Base-by-base conservation (phyloP, 2,888 invertebrate genomes). In the Orthosia gothica region DNA sequence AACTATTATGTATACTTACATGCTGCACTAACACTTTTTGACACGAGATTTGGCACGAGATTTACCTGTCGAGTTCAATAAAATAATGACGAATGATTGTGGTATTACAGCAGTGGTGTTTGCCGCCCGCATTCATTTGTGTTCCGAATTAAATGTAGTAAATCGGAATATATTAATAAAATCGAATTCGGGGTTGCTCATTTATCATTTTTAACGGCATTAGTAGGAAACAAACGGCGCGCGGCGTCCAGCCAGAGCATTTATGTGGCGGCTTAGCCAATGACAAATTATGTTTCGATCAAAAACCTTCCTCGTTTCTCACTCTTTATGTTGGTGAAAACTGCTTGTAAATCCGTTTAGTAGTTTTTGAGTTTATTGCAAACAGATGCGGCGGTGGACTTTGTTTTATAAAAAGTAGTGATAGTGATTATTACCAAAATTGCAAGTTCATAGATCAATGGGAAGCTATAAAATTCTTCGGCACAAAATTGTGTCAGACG, bases 1-100 rank as follows among this genome's bases (percentile, higher is more conserved):
- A 72, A 96, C 82, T 76, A 96, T 91, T 74, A 95, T 84, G 89
- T 94, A 96, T 87, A 96, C 91, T 92, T 96, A 96, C 96, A 96
- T 96, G 67, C 82, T 92, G 91, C 75, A 84, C 80, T 83, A 66
- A 62, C 76, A 82, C 74, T 70, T 47, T 50, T 89, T 90, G 89
- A 87, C 90, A 90, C 89, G 83, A 80, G 77, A 81, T 87, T 88
- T 87, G 86, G 88, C 87, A 88, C 87, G 65, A 64, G 69, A 73
- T 74, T 87, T 81, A 86, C 84, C 87, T 89, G 76, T 61, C n/a
- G 45, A 68, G 16, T 50, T 59, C 0, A 68, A 65, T 54, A 49
- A 18, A 18, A 32, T 65, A 57, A 49, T 62, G 3, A 55, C 26
- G 50, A 11, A 26, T 55, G 11, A n/a, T 63, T 55, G 32, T 49